Conservation (phyloP, 53 echinoderm and acorn worm species). For the Holothuria scabra region DNA sequence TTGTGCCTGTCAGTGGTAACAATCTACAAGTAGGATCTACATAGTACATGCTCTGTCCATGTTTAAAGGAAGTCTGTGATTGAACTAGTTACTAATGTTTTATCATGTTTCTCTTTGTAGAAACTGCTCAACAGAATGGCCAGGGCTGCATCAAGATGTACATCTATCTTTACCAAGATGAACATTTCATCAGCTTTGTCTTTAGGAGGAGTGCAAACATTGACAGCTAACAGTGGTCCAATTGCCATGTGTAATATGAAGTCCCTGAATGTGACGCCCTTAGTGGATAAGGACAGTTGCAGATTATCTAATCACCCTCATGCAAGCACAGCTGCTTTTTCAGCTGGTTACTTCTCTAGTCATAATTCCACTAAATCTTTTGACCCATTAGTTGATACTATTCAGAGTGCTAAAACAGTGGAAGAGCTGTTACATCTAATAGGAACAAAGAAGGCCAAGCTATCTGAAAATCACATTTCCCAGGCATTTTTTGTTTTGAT, state of each 20-base stretch:
- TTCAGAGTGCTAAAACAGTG: conserved; percentile 4
- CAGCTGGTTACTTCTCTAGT: conserved; percentile 20
- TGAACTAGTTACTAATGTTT: too few species aligned
- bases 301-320: conserved; percentile 16
- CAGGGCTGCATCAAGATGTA: conserved; percentile 23
- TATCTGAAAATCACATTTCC: conserved; percentile 55
- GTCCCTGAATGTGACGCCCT: not conserved
- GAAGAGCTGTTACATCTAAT: conserved; percentile 25
- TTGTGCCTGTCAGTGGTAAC: too few species aligned
- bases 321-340: conserved; percentile 8
- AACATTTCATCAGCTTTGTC: too few species aligned
- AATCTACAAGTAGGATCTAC: too few species aligned
- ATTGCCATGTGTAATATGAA: too few species aligned
- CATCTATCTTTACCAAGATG: not conserved
- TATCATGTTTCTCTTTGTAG: not conserved
- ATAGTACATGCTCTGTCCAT: too few species aligned
- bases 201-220: too few species aligned
- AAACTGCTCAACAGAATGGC: conserved; percentile 4
- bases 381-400: not conserved
- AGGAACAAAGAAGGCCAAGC: conserved; percentile 57
- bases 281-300: too few species aligned
- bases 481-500: conserved; percentile 41
- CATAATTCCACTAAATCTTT: not conserved
- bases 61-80: too few species aligned
- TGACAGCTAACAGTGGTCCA: too few species aligned